phyloP scores from a whole-genome alignment of 2,888 invertebrate genomes.

The Monopis laevigella region DNA sequence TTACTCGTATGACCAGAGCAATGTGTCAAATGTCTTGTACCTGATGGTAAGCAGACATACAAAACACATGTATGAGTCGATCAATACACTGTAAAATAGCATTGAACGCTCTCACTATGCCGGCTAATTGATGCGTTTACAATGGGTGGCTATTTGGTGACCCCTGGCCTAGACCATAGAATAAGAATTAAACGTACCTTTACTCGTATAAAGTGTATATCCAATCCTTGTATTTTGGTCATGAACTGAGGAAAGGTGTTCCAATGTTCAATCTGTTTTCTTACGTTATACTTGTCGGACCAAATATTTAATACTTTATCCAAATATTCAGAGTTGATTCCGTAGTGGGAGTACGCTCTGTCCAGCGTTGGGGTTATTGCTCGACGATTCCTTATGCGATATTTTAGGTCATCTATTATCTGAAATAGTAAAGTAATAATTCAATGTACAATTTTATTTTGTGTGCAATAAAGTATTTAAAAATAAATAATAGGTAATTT shows the following conservation, averaged over 20 bases:
- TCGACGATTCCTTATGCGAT: constrained; percentile 62
- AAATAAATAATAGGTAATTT: constrained; percentile 8
- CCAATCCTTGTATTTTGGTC: constrained; percentile 77
- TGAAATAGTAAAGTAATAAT: constrained; percentile 25
- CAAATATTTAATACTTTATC: constrained; percentile 78
- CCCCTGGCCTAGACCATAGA: too few relatives aligned
- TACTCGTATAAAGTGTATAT: constrained; percentile 79
- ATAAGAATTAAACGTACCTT: constrained; percentile 33
- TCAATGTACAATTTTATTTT: background rate
- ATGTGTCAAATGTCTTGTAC: too few relatives aligned
- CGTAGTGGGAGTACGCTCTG: constrained; percentile 80
- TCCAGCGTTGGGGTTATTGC: constrained; percentile 70
- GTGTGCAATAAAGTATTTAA: too few relatives aligned
- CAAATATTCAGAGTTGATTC: constrained; percentile 78
- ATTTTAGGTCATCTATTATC: constrained; percentile 67
- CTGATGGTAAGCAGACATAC: too few relatives aligned
- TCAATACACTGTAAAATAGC: too few relatives aligned
- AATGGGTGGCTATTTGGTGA: too few relatives aligned
- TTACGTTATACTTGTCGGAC: constrained; percentile 74
- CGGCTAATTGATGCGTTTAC: too few relatives aligned
- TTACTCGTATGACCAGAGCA: too few relatives aligned
- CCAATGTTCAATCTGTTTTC: constrained; percentile 69
- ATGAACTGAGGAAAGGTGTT: constrained; percentile 80
- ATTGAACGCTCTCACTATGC: too few relatives aligned
- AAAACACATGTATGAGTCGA: too few relatives aligned